These are phyloP conservation scores for Apeira syringaria DNA, from an alignment of 2,888 invertebrate species.

Conservation along the genomic window DNA sequence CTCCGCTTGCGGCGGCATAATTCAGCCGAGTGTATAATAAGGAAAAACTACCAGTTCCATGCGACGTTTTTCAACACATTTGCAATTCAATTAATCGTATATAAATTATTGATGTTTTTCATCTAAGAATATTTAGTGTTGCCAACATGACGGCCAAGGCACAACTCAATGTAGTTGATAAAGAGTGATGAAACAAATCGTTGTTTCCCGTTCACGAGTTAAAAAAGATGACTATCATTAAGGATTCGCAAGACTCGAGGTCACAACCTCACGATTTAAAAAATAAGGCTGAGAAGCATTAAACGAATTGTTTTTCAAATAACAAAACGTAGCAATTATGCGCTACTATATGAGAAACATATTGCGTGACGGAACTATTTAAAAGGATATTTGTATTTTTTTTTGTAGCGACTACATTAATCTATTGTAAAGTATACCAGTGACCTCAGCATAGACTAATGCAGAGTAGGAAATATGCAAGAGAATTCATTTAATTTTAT, in stretches of 20 bases:
- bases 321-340: conserved; percentile 4
- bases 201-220: conserved; percentile 10
- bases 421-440: conserved; percentile 23
- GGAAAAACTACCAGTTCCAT: no score
- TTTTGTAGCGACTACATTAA: conserved; percentile 5
- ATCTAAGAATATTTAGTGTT: no score
- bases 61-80: no score
- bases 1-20: no score
- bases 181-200: conserved; percentile 8
- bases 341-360: conserved; percentile 24
- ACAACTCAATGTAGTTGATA: conserved; percentile 8
- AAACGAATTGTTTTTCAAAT: conserved; percentile 25
- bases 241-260: conserved; percentile 26
- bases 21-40: no score
- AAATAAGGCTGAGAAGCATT: conserved; percentile 27
- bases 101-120: no score
- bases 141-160: not conserved
- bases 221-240: conserved; percentile 11
- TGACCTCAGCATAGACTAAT: conserved; percentile 35
- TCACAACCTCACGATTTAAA: conserved; percentile 29
- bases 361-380: conserved; percentile 30
- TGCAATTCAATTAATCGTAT: no score
- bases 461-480: conserved; percentile 28
- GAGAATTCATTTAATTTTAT: no score
- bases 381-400: conserved; percentile 8